phyloP scores from a whole-genome alignment of 2,797 vertebrate genomes.

The Propithecus deckenii region DNA sequence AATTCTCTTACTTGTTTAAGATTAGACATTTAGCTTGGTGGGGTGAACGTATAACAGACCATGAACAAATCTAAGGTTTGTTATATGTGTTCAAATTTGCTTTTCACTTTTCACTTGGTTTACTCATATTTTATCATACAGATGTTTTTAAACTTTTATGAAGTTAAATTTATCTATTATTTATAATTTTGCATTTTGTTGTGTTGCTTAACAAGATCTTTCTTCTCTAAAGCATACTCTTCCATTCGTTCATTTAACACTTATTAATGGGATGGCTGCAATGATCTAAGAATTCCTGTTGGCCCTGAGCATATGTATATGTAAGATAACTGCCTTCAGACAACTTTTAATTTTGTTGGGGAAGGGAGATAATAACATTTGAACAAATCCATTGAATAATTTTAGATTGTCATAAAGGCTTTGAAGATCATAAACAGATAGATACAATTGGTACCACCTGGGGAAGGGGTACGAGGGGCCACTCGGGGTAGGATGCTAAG shows the following conservation, averaged over 20 bases:
- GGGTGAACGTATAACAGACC: neutral
- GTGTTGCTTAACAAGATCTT: neutral
- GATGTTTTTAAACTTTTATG: neutral
- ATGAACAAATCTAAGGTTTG: neutral
- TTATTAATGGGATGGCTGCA: neutral
- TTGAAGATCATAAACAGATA: neutral
- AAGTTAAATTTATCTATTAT: neutral
- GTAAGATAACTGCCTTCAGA: neutral
- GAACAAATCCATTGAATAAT: neutral
- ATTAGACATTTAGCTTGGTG: neutral
- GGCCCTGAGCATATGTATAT: neutral
- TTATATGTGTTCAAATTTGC: neutral
- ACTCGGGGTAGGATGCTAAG: neutral
- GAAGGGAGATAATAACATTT: neutral
- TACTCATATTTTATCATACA: neutral
- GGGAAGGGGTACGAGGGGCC: neutral
- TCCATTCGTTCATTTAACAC: neutral
- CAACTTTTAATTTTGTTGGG: neutral
- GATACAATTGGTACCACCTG: neutral
- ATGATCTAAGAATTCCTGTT: neutral
- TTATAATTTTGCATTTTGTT: constrained; percentile 9
- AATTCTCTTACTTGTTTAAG: neutral
- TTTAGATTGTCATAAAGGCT: neutral
- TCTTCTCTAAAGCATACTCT: neutral
- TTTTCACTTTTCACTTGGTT: neutral